phyloP scores from a whole-genome alignment of 2,113 vertebrate genomes.

The Nannospalax galili region DNA sequence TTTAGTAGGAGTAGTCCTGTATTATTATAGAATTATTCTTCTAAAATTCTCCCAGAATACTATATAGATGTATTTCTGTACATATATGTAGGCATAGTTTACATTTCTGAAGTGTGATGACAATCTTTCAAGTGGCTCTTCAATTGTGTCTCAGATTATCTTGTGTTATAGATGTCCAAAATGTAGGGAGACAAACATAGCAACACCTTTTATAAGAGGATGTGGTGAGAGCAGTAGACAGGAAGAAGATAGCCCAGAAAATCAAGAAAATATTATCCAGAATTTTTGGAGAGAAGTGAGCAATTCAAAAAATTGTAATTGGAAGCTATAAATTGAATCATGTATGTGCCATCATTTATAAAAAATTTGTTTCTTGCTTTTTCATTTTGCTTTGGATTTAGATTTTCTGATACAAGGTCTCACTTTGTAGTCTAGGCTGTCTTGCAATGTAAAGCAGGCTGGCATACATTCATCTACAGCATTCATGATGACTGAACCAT shows the following conservation, averaged over 20 bases:
- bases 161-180: neutral
- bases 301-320: neutral
- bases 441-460: neutral
- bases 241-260: neutral
- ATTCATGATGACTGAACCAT: neutral
- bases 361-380: neutral
- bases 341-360: neutral
- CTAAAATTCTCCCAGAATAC: neutral
- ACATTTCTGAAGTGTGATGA: neutral
- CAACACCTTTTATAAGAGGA: neutral
- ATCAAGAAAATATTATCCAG: neutral
- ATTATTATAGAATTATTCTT: neutral
- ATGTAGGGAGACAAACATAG: neutral
- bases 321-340: neutral
- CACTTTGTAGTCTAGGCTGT: neutral
- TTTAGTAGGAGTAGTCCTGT: neutral
- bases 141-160: neutral
- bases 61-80: neutral
- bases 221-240: neutral
- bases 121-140: neutral
- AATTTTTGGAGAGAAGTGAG: neutral
- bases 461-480: neutral
- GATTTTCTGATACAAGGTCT: neutral
- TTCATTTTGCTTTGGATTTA: neutral
- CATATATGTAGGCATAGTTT: neutral